These are phyloP conservation scores for Dasysyrphus albostriatus DNA, from an alignment of 2,888 invertebrate genomes.

Conservation along the genomic window DNA sequence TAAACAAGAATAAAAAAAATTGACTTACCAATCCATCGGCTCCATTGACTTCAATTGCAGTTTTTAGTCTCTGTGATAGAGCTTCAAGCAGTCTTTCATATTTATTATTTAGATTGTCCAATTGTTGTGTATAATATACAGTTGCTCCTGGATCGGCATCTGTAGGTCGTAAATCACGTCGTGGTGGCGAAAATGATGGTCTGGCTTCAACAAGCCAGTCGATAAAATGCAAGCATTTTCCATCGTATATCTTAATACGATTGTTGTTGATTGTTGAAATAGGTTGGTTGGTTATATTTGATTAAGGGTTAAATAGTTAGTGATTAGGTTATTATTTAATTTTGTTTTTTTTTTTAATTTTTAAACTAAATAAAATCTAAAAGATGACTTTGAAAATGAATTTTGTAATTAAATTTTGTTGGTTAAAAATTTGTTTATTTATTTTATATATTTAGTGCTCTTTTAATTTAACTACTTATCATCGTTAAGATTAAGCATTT, in stretches of 20 bases:
- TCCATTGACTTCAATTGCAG: slow-evolving; percentile 84
- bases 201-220: slow-evolving; percentile 84
- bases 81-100: slow-evolving; percentile 83
- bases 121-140: slow-evolving; percentile 83
- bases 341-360: background rate
- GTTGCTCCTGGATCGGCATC: slow-evolving; percentile 84
- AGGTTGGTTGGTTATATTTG: slow-evolving; percentile 64
- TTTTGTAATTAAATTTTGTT: slow-evolving; percentile 42
- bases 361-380: slow-evolving; percentile 21
- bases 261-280: slow-evolving; percentile 32
- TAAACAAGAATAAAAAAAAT: background rate
- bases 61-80: slow-evolving; percentile 83
- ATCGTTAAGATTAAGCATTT: slow-evolving; percentile 21
- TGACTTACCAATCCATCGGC: slow-evolving; percentile 84
- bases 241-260: slow-evolving; percentile 83
- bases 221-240: slow-evolving; percentile 84
- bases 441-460: slow-evolving; percentile 73
- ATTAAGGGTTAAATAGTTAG: slow-evolving; percentile 65
- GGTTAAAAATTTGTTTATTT: slow-evolving; percentile 38
- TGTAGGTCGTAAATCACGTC: slow-evolving; percentile 82
- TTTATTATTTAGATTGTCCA: slow-evolving; percentile 83
- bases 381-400: slow-evolving; percentile 18
- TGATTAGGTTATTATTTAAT: slow-evolving; percentile 44
- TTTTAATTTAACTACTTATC: slow-evolving; percentile 37
- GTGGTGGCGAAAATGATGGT: slow-evolving; percentile 84